Conservation (phyloP, 1,140 invertebrate species). For the Aphidius gifuensis region DNA sequence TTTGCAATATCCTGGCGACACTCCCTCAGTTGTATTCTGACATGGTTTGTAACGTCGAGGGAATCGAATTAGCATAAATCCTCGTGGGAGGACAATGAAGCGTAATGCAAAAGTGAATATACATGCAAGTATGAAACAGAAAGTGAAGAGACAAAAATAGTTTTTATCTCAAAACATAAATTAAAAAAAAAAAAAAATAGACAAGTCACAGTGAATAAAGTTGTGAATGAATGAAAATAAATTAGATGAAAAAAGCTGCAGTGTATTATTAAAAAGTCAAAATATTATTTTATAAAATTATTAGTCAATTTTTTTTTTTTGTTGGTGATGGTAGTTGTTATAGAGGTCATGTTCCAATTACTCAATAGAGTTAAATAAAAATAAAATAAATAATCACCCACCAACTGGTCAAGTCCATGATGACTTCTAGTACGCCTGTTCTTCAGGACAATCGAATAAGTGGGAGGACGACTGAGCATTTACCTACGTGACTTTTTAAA, state of each 20-base stretch:
- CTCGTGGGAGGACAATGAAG: constrained; percentile 50
- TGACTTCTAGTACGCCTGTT: constrained; percentile 34
- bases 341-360: constrained; percentile 53
- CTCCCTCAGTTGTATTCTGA: constrained; percentile 35
- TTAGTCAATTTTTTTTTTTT: constrained; percentile 36
- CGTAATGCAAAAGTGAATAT: constrained; percentile 25
- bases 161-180: not conserved
- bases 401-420: constrained; percentile 32
- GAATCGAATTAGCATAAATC: constrained; percentile 45
- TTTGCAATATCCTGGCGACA: constrained; percentile 41
- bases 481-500: constrained; percentile 32
- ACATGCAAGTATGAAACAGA: not conserved
- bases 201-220: constrained; percentile 11
- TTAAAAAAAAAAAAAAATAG: constrained; percentile 3
- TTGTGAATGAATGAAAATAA: constrained; percentile 1
- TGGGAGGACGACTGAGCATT: constrained; percentile 50
- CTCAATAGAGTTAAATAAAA: constrained; percentile 35
- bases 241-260: not conserved
- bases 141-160: not conserved
- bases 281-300: no score
- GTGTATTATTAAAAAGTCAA: not conserved
- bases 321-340: constrained; percentile 38
- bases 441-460: constrained; percentile 44
- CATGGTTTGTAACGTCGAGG: constrained; percentile 27
- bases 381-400: constrained; percentile 26